A percentile compares a stretch with the other conserved stretches of the same genome.
Conservation (phyloP, 2,797 vertebrate species). For the Rachycentron canadum region DNA sequence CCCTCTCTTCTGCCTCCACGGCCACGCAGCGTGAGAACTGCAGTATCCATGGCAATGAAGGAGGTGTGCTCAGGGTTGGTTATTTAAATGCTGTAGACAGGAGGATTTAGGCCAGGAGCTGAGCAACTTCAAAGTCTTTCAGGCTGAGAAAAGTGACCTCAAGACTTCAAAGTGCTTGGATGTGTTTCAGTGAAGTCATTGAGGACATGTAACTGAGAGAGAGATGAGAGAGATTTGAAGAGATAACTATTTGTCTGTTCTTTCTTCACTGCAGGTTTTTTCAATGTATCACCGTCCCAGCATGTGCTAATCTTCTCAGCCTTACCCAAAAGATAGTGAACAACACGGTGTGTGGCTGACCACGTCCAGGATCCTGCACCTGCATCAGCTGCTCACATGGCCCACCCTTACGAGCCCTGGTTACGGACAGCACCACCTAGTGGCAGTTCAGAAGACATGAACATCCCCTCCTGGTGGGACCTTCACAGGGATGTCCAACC, state of each 20-base stretch:
- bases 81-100: slow-evolving; percentile 64
- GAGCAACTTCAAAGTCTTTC: slow-evolving; percentile 31
- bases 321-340: slow-evolving; percentile 41
- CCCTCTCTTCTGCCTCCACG: slow-evolving; percentile 69
- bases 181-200: slow-evolving; percentile 28
- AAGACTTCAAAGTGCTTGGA: slow-evolving; percentile 17
- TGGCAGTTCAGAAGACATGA: slow-evolving; percentile 88
- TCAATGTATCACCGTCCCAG: slow-evolving; percentile 19
- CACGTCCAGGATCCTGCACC: slow-evolving; percentile 44
- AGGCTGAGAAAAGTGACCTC: slow-evolving; percentile 40
- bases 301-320: slow-evolving; percentile 75
- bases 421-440: slow-evolving; percentile 89
- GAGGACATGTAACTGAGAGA: slow-evolving; percentile 15
- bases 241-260: slow-evolving; percentile 37
- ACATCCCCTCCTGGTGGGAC: slow-evolving; percentile 94
- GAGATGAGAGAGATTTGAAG: slow-evolving; percentile 13
- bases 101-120: slow-evolving; percentile 61
- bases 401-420: slow-evolving; percentile 96
- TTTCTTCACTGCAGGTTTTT: slow-evolving; percentile 68
- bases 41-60: slow-evolving; percentile 59
- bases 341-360: slow-evolving; percentile 41
- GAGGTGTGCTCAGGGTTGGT: slow-evolving; percentile 44
- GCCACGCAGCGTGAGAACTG: slow-evolving; percentile 79
- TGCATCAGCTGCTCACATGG: slow-evolving; percentile 84
- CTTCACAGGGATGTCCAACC: slow-evolving; percentile 88